Conservation (phyloP, 2,888 invertebrate species). For the Ryuthela nishihirai region DNA sequence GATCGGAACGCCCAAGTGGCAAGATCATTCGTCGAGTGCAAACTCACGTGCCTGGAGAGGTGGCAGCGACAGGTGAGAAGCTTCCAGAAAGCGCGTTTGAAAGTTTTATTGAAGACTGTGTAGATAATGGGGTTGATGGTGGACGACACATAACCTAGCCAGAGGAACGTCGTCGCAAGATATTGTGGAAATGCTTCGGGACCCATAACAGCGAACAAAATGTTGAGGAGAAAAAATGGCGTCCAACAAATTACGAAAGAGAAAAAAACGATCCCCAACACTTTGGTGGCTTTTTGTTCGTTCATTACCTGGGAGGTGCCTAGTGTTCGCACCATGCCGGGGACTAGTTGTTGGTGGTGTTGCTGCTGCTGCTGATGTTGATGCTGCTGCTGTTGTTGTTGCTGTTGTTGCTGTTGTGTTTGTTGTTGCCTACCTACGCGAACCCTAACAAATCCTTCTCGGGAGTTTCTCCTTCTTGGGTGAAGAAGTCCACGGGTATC, state of each 20-base stretch:
- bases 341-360: slow-evolving; percentile 29
- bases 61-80: slow-evolving; percentile 64
- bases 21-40: slow-evolving; percentile 28
- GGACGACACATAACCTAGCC: slow-evolving; percentile 90
- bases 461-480: background rate
- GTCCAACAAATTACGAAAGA: slow-evolving; percentile 93
- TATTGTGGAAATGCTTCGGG: slow-evolving; percentile 66
- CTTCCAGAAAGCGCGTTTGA: slow-evolving; percentile 84
- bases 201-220: slow-evolving; percentile 75
- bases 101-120: slow-evolving; percentile 91
- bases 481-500: slow-evolving; percentile 10
- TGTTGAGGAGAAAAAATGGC: slow-evolving; percentile 88
- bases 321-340: slow-evolving; percentile 37
- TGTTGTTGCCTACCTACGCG: slow-evolving; percentile 19
- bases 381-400: slow-evolving; percentile 8
- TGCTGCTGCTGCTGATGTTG: background rate
- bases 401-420: too few species aligned
- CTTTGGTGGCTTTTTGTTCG: slow-evolving; percentile 95
- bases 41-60: slow-evolving; percentile 21
- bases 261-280: slow-evolving; percentile 88
- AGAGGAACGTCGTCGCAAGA: slow-evolving; percentile 81
- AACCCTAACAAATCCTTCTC: slow-evolving; percentile 13
- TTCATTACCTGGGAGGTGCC: slow-evolving; percentile 64
- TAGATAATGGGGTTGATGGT: slow-evolving; percentile 96
- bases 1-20: slow-evolving; percentile 34